Conservation (phyloP, 2,888 invertebrate genomes). For the Zygaena filipendulae region DNA sequence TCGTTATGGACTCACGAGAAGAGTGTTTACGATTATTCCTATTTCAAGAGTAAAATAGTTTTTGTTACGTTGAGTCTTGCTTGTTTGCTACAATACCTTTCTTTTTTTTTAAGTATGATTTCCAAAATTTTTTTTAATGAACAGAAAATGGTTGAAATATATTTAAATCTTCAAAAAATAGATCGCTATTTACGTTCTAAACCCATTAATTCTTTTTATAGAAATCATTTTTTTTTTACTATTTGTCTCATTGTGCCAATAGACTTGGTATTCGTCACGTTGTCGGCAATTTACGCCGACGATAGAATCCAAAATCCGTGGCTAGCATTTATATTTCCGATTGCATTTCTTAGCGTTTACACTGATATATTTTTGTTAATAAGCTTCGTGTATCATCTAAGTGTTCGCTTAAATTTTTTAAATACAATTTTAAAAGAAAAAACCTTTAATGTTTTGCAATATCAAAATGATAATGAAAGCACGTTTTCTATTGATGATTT, state of each 20-base stretch:
- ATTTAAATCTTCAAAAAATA: conserved; percentile 21
- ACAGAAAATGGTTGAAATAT: conserved; percentile 17
- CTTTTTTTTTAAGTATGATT: conserved; percentile 18
- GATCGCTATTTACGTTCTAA: conserved; percentile 14
- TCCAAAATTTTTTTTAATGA: conserved; percentile 18
- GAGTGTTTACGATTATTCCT: conserved; percentile 16
- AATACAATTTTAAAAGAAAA: conserved; percentile 18
- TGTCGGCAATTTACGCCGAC: too few species aligned
- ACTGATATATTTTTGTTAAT: too few species aligned
- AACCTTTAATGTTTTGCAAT: conserved; percentile 4
- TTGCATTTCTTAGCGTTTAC: too few species aligned
- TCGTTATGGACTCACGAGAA: conserved; percentile 16
- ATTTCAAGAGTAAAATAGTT: conserved; percentile 7
- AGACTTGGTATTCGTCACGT: too few species aligned
- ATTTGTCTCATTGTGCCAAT: too few species aligned
- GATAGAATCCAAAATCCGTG: too few species aligned
- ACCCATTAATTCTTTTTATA: conserved; percentile 2
- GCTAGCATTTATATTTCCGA: too few species aligned
- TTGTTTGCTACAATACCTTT: conserved; percentile 17
- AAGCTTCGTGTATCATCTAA: conserved; percentile 21
- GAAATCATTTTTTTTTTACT: conserved; percentile 9
- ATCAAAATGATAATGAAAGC: too few species aligned
- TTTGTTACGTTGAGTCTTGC: conserved; percentile 6
- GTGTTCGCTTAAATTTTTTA: conserved; percentile 19
- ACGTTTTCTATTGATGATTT: too few species aligned